phyloP scores from a whole-genome alignment of 2,113 vertebrate genomes.

The Ceyx melanurus region DNA sequence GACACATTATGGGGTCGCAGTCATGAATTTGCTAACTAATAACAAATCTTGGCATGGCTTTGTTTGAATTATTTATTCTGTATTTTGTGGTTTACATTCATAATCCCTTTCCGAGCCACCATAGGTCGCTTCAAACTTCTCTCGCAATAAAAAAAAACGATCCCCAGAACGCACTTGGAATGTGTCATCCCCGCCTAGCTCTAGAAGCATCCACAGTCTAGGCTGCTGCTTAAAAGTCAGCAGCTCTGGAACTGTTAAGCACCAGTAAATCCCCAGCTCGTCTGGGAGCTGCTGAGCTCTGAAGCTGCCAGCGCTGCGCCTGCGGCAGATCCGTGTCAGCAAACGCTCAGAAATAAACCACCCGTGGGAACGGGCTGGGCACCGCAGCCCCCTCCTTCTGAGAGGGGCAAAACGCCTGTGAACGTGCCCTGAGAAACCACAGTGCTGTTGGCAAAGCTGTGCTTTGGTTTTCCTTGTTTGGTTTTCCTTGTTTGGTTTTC shows the following conservation, averaged over 20 bases:
- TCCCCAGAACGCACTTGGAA: not conserved
- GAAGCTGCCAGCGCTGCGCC: not conserved
- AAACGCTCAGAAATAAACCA: no score
- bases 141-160: not conserved
- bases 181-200: rapidly evolving
- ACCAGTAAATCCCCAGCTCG: not conserved
- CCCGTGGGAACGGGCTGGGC: no score
- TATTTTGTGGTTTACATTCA: not conserved
- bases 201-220: not conserved
- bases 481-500: no score
- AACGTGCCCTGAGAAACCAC: not conserved
- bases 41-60: not conserved
- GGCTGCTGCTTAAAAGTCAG: rapidly evolving
- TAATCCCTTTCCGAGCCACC: not conserved
- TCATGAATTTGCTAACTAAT: rapidly evolving
- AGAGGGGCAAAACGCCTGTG: not conserved
- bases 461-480: not conserved
- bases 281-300: not conserved
- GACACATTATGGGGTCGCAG: rapidly evolving
- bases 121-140: not conserved
- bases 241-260: not conserved
- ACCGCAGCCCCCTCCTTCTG: not conserved
- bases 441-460: not conserved
- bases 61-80: not conserved
- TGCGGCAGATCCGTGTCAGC: rapidly evolving